Evolutionary conservation across 2,888 invertebrate species (phyloP), one percentile per base, ranked within the genome.

Genomic region (Agriopis marginaria): DNA sequence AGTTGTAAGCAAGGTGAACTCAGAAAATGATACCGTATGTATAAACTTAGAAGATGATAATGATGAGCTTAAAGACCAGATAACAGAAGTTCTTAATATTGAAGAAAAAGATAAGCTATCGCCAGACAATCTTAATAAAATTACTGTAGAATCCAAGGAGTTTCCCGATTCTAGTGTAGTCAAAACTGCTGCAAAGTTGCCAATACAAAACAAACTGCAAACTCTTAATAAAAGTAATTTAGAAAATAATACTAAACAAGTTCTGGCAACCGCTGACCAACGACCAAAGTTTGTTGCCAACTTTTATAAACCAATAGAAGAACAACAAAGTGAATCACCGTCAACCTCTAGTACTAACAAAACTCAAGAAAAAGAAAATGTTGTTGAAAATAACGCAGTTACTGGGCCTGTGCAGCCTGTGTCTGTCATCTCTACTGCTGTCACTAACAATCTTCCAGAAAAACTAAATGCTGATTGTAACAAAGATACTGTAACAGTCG

Each of bases 221-320:
- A 62, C 14, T 17, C 14, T 53, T 17, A 68, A 69, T 12, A 61
- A 17, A 45, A 10, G 9, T 9, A n/a, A 54, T 17, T 32, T 17
- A 12, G 51, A 64, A 10, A 10, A 45, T 39, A 70, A 54, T 32
- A 3, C 10, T n/a, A 55, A 55, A 12, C 7, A 49, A 23, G 4
- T 9, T 9, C 54, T 59, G 17, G 17, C 49, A 55, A 63, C 23
- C 10, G 3, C 11, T 47, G 67, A 23, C 4, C 60, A 63, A 45
- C n/a, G 50, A 7, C 63, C 51, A 61, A 72, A 63, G 71, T 82
- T 84, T 70, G 81, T 77, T 74, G 86, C 91, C 3, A 90, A 92
- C 61, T 90, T 91, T 76, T 91, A 90, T 73, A 89, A 86, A 73
- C 84, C 87, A n/a, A 66, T 84, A 56, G 60, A 63, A 49, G 77